These are phyloP conservation scores for Pseudolaguvia tuberculata DNA, from an alignment of 2,113 vertebrate genomes.

Conservation along the genomic window DNA sequence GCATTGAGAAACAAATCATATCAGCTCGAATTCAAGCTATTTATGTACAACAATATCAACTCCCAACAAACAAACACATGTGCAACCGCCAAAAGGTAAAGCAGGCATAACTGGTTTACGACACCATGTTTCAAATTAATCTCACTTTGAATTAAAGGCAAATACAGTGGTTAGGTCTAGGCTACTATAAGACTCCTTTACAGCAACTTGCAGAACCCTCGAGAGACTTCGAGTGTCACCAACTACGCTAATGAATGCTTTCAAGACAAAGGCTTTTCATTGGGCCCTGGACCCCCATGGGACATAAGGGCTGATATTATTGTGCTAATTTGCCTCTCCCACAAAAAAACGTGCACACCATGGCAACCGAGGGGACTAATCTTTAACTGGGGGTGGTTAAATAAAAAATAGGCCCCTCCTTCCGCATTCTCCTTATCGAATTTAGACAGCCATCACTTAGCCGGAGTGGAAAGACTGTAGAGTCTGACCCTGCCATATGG, in stretches of 20 bases:
- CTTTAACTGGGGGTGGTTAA: slow-evolving; percentile 37
- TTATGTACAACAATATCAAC: slow-evolving; percentile 24
- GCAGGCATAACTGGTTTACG: slow-evolving; percentile 10
- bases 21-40: slow-evolving; percentile 24
- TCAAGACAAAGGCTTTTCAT: slow-evolving; percentile 56
- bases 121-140: slow-evolving; percentile 21
- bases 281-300: slow-evolving; percentile 40
- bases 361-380: slow-evolving; percentile 51
- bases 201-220: slow-evolving; percentile 43
- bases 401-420: slow-evolving; percentile 11
- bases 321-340: slow-evolving; percentile 39
- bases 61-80: slow-evolving; percentile 23
- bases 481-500: slow-evolving; percentile 24
- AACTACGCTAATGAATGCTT: slow-evolving; percentile 52
- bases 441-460: slow-evolving; percentile 20
- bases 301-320: slow-evolving; percentile 55
- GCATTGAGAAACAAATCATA: slow-evolving; percentile 44
- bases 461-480: not conserved
- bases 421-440: slow-evolving; percentile 6
- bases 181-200: slow-evolving; percentile 29
- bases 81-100: slow-evolving; percentile 25
- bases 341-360: slow-evolving; percentile 41
- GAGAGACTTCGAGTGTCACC: slow-evolving; percentile 45
- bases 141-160: slow-evolving; percentile 21
- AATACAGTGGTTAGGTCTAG: slow-evolving; percentile 9